A percentile compares a stretch with the other conserved stretches of the same genome.
Conservation (phyloP, 2,888 invertebrate genomes). For the Drosophila mimica region DNA sequence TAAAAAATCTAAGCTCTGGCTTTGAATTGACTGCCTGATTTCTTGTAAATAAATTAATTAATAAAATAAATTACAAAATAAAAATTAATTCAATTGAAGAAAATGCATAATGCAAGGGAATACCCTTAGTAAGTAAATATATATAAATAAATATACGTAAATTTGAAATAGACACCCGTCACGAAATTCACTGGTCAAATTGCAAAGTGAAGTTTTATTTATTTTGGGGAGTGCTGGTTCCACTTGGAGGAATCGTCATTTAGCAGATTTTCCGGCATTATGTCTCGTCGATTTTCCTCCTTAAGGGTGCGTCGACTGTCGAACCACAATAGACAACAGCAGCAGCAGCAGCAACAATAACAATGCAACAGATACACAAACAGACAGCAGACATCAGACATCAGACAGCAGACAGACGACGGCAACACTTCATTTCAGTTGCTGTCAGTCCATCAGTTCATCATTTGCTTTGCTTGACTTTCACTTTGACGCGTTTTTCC, state of each 20-base stretch:
- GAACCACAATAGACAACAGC: slow-evolving; percentile 20
- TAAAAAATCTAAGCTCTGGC: background rate
- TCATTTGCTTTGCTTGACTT: slow-evolving; percentile 58
- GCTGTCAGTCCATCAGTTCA: slow-evolving; percentile 58
- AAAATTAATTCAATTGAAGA: too few species aligned
- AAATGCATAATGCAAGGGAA: too few species aligned
- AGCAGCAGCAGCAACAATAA: background rate
- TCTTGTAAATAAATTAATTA: too few species aligned
- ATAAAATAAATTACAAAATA: too few species aligned
- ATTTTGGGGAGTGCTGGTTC: slow-evolving; percentile 25
- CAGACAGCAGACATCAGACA: too few species aligned
- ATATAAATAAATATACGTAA: too few species aligned
- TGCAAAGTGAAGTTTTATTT: background rate
- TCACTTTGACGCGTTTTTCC: slow-evolving; percentile 67
- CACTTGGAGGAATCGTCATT: slow-evolving; percentile 27
- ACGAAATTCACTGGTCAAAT: background rate
- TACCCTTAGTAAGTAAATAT: too few species aligned
- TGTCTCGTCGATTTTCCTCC: slow-evolving; percentile 14
- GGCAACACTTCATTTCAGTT: slow-evolving; percentile 33
- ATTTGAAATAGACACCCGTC: too few species aligned
- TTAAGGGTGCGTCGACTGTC: slow-evolving; percentile 44
- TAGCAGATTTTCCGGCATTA: slow-evolving; percentile 21
- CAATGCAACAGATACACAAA: slow-evolving; percentile 1
- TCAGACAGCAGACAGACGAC: slow-evolving; percentile 12
- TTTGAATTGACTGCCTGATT: too few species aligned